These are phyloP conservation scores for Hemichromis elongatus DNA, from an alignment of 2,113 vertebrate genomes.

Conservation along the genomic window DNA sequence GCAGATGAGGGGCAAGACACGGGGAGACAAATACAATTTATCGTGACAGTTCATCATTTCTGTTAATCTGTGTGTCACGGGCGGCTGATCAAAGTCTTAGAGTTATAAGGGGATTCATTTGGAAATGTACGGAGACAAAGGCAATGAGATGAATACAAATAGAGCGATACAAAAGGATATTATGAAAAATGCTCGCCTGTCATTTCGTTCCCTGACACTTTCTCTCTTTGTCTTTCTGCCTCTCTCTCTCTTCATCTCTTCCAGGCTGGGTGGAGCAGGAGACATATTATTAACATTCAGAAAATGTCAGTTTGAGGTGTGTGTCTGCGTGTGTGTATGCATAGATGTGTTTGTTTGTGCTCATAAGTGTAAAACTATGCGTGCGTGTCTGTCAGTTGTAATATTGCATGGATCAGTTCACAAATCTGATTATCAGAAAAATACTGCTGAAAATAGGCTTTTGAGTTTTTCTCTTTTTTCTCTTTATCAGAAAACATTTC, in stretches of 20 bases:
- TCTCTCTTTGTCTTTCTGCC: conserved; percentile 13
- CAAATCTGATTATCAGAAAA: conserved; percentile 57
- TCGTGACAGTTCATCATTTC: conserved; percentile 67
- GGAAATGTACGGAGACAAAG: conserved; percentile 53
- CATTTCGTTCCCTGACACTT: conserved; percentile 34
- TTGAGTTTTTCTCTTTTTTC: conserved; percentile 3
- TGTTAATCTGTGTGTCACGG: conserved; percentile 65
- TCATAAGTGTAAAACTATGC: neutral
- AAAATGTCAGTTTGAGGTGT: conserved; percentile 29
- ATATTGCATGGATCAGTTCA: conserved; percentile 62
- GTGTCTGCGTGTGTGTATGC: neutral
- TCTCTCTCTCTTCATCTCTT: conserved; percentile 47
- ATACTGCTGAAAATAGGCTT: conserved; percentile 51
- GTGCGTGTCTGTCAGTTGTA: conserved; percentile 31
- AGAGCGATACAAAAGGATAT: conserved; percentile 43
- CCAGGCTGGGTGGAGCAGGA: conserved; percentile 84
- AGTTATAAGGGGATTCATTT: conserved; percentile 56
- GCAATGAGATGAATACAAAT: conserved; percentile 56
- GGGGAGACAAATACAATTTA: conserved; percentile 51
- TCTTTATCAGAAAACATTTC: conserved; percentile 29
- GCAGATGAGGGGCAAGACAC: conserved; percentile 29
- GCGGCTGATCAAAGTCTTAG: conserved; percentile 43
- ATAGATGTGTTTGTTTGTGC: neutral
- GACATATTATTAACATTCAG: conserved; percentile 79
- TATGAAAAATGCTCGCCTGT: conserved; percentile 43